Conservation (phyloP, 2,888 invertebrate genomes). For the Strigamia maritima region DNA sequence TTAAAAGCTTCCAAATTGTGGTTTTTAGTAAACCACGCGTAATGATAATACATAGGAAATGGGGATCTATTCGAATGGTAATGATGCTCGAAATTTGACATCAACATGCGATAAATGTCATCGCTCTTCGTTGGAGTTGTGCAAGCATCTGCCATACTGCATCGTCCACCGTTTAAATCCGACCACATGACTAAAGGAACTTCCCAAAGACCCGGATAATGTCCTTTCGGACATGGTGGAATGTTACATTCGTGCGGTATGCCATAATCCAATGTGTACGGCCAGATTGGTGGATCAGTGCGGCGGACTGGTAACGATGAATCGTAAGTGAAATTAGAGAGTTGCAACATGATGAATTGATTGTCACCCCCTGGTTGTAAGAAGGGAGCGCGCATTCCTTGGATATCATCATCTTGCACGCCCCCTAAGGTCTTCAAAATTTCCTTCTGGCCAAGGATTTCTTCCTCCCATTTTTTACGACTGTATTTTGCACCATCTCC, state of each 20-base stretch:
- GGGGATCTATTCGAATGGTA: constrained; percentile 39
- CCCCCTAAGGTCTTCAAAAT: constrained; percentile 44
- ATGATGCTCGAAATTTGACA: constrained; percentile 61
- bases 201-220: constrained; percentile 90
- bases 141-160: constrained; percentile 93
- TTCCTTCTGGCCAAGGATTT: constrained; percentile 46
- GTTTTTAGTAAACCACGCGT: constrained; percentile 61
- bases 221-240: constrained; percentile 87
- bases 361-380: constrained; percentile 90
- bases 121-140: constrained; percentile 84
- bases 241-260: constrained; percentile 95
- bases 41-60: constrained; percentile 40
- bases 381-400: constrained; percentile 94
- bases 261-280: constrained; percentile 92
- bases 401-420: constrained; percentile 70
- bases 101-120: constrained; percentile 84
- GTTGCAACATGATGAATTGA: constrained; percentile 95
- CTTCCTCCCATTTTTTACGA: constrained; percentile 45
- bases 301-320: constrained; percentile 81
- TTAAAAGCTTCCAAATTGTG: constrained; percentile 91
- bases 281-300: constrained; percentile 92
- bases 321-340: constrained; percentile 91
- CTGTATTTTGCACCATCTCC: background rate
- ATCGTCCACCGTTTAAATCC: constrained; percentile 86
- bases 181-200: constrained; percentile 98